A percentile compares a stretch with the other conserved stretches of the same genome.
These are phyloP conservation scores for Hyperoplus lanceolatus DNA, from an alignment of 2,797 vertebrate species.

Conservation along the genomic window DNA sequence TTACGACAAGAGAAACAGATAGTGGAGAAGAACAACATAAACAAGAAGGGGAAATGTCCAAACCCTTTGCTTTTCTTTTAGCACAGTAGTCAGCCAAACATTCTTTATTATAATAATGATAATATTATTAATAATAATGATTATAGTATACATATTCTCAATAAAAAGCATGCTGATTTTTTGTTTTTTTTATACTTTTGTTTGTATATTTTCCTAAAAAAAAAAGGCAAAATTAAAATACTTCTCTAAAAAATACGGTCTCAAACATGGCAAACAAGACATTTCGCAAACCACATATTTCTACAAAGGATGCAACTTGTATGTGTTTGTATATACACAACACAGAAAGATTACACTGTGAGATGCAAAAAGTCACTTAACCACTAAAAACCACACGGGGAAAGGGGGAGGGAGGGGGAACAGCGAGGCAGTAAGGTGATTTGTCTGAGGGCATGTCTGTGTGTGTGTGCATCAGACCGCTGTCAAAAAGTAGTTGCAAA, in stretches of 20 bases:
- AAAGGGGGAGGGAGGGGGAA: constrained; percentile 8
- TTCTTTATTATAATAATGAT: constrained; percentile 84
- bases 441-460: constrained; percentile 39
- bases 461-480: constrained; percentile 66
- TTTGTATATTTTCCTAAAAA: constrained; percentile 63
- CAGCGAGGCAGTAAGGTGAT: constrained; percentile 64
- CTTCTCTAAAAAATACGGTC: constrained; percentile 78
- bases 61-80: constrained; percentile 79
- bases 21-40: constrained; percentile 77
- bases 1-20: constrained; percentile 84
- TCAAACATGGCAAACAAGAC: constrained; percentile 83
- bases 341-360: constrained; percentile 81
- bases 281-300: constrained; percentile 79
- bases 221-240: constrained; percentile 73
- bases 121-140: constrained; percentile 85
- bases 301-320: constrained; percentile 82
- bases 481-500: constrained; percentile 56
- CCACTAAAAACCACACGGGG: constrained; percentile 74
- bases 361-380: constrained; percentile 78
- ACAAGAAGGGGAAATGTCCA: constrained; percentile 79
- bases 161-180: constrained; percentile 80
- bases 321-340: constrained; percentile 76
- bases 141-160: constrained; percentile 80
- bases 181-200: constrained; percentile 33
- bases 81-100: constrained; percentile 82